Conservation (phyloP, 2,113 vertebrate genomes). For the Semnopithecus entellus region DNA sequence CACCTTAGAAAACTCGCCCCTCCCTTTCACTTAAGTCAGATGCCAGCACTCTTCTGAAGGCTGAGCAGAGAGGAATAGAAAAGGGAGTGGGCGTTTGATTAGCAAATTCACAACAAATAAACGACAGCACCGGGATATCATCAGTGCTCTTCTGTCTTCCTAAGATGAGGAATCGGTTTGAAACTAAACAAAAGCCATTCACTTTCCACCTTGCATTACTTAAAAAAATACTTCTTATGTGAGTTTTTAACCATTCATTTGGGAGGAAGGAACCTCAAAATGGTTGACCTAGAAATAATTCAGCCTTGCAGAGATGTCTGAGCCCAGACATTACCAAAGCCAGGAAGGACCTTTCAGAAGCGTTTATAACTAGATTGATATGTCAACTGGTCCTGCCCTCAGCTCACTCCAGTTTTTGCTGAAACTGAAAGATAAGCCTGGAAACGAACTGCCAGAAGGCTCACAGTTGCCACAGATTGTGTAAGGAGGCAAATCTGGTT, state of each 20-base stretch:
- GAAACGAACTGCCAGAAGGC: constrained; percentile 31
- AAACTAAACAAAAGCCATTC: neutral
- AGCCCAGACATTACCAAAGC: constrained; percentile 43
- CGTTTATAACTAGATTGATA: constrained; percentile 67
- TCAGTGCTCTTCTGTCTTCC: neutral
- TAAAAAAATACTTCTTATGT: neutral
- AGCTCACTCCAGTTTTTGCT: constrained; percentile 31
- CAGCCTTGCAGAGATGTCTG: constrained; percentile 20
- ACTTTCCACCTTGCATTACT: neutral
- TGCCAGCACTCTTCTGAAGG: constrained; percentile 6
- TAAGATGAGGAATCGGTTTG: neutral
- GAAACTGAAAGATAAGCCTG: constrained; percentile 47
- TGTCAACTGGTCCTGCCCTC: constrained; percentile 35
- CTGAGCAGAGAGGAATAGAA: neutral
- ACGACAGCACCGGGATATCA: neutral
- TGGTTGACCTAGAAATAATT: constrained; percentile 69
- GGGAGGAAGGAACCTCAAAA: constrained; percentile 46
- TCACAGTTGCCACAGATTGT: no score
- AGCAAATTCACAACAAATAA: neutral
- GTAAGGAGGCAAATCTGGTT: neutral
- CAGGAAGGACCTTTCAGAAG: constrained; percentile 55
- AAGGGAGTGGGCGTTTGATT: neutral
- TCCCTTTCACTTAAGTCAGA: constrained; percentile 4
- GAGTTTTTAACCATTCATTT: constrained; percentile 13
- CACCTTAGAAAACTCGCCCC: neutral